A percentile compares a stretch with the other conserved stretches of the same genome.
Conservation (phyloP, 2,113 vertebrate species). For the Dunckerocampus dactyliophorus region DNA sequence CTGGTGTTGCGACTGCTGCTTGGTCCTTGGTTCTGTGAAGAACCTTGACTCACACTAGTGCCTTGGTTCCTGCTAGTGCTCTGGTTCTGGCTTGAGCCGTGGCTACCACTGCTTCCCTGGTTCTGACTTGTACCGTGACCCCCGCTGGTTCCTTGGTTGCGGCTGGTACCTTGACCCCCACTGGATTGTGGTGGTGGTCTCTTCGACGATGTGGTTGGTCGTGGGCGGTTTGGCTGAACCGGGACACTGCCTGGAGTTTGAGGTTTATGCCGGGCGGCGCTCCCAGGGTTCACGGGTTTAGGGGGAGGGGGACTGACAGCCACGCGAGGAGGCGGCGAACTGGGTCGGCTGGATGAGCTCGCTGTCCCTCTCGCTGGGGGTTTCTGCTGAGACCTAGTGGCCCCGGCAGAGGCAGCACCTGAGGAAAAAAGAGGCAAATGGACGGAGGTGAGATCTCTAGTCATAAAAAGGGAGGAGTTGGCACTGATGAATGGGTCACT, state of each 20-base stretch:
- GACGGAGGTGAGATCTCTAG: background rate
- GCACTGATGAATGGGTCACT: background rate
- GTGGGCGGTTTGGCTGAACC: conserved; percentile 6
- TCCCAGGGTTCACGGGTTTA: conserved; percentile 7
- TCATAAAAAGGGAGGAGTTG: too few species aligned
- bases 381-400: conserved; percentile 19
- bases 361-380: background rate
- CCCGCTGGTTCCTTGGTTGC: background rate
- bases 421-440: background rate
- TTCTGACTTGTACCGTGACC: background rate
- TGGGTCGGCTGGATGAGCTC: conserved; percentile 1
- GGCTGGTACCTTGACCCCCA: background rate
- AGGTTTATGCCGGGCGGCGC: background rate
- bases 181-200: conserved; percentile 16
- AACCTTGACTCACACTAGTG: background rate
- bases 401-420: conserved; percentile 24
- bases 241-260: conserved; percentile 3
- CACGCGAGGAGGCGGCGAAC: background rate
- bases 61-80: conserved; percentile 14
- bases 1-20: background rate
- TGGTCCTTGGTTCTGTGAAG: background rate
- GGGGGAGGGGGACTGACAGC: background rate
- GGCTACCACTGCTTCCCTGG: background rate
- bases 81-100: background rate
- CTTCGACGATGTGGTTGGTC: background rate